A percentile compares a stretch with the other conserved stretches of the same genome.
These are phyloP conservation scores for Oeneis ivallda DNA, from an alignment of 2,888 invertebrate species.

Conservation along the genomic window DNA sequence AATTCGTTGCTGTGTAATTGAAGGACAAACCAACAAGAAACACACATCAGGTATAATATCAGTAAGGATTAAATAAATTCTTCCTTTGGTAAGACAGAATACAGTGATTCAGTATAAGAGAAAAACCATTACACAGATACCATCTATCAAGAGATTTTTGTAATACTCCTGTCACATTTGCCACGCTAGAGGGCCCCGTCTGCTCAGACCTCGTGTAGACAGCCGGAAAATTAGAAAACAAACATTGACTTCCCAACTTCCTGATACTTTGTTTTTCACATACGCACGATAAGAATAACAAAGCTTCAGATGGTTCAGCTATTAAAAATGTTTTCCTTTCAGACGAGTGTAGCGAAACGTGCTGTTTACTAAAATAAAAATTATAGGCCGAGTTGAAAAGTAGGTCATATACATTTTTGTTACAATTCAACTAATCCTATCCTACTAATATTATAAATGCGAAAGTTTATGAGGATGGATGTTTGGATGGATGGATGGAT, in stretches of 20 bases:
- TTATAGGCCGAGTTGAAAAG: background rate
- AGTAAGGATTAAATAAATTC: background rate
- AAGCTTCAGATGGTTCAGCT: background rate
- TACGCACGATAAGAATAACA: conserved; percentile 15
- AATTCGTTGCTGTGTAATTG: too few relatives aligned
- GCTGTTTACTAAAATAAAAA: background rate
- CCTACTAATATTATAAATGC: too few relatives aligned
- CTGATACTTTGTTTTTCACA: conserved; percentile 34
- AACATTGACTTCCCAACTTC: conserved; percentile 50
- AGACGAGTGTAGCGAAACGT: background rate
- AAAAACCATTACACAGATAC: conserved; percentile 35
- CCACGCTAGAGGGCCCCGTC: conserved; percentile 31
- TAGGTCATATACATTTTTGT: too few relatives aligned
- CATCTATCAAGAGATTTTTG: conserved; percentile 56
- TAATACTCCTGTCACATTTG: conserved; percentile 64
- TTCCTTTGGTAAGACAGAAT: background rate
- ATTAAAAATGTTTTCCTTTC: background rate
- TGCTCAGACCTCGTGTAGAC: conserved; percentile 67
- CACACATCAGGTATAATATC: too few relatives aligned
- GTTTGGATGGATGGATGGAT: too few relatives aligned
- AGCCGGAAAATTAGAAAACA: conserved; percentile 79
- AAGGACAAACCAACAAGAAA: too few relatives aligned
- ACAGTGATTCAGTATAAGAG: conserved; percentile 6
- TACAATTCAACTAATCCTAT: too few relatives aligned
- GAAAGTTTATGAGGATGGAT: too few relatives aligned